Conservation (phyloP, 92 coral and sea anemone genomes). For the Virgularia gustaviana region DNA sequence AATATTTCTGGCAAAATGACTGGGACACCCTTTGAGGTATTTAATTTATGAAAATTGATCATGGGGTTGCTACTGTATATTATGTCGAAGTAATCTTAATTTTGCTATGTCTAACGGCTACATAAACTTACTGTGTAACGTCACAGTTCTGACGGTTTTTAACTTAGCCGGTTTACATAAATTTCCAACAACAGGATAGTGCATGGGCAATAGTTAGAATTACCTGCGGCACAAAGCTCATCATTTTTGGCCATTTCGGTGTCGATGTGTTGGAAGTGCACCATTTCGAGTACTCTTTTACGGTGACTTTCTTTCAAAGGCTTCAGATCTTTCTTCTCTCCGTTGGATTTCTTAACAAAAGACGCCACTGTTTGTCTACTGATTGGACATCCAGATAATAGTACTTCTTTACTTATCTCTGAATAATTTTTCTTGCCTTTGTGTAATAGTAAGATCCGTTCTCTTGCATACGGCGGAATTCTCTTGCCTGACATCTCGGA, state of each 20-base stretch:
- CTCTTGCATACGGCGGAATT: background rate
- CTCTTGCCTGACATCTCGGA: constrained; percentile 1
- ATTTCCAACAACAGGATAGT: no score
- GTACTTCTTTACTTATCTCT: background rate
- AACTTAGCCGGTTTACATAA: no score
- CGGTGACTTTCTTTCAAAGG: background rate
- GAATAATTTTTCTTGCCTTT: background rate
- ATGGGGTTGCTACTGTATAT: no score
- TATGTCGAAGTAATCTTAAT: no score
- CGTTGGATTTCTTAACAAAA: constrained; percentile 13
- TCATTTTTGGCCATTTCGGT: constrained; percentile 21
- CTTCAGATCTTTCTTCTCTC: background rate
- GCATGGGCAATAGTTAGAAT: no score
- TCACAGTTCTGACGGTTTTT: no score
- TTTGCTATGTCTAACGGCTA: no score
- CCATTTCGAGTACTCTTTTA: background rate
- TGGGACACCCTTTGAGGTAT: no score
- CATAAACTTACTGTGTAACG: no score
- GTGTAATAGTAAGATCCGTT: background rate
- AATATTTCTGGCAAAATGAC: no score
- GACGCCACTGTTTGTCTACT: constrained; percentile 15
- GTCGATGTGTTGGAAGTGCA: background rate
- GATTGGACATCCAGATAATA: background rate
- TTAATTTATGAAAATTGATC: no score
- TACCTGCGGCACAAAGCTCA: constrained; percentile 31